Evolutionary conservation across 2,113 vertebrate genomes (phyloP).

Genomic region (Ciconia stormi): DNA sequence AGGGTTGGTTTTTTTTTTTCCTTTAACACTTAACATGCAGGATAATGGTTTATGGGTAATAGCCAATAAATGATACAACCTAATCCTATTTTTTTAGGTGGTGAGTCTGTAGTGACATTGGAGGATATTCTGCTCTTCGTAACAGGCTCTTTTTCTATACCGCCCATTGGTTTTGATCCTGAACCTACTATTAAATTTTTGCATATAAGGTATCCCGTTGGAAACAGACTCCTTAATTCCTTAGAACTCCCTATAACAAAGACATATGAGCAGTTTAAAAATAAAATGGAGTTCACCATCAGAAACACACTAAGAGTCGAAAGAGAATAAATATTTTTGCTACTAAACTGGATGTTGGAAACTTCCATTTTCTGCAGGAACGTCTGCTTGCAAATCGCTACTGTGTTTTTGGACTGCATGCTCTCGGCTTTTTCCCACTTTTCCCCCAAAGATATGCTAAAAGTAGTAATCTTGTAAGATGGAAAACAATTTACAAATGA

Average conservation of each 20-base stretch:
- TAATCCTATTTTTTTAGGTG: slow-evolving; percentile 72
- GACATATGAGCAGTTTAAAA: slow-evolving; percentile 85
- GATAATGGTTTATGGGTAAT: not conserved
- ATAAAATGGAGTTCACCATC: slow-evolving; percentile 86
- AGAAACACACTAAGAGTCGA: slow-evolving; percentile 56
- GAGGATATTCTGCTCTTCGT: slow-evolving; percentile 86
- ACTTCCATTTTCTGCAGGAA: not conserved
- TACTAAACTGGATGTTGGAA: slow-evolving; percentile 27
- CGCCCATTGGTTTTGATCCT: slow-evolving; percentile 80
- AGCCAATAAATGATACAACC: not conserved
- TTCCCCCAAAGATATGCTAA: not conserved
- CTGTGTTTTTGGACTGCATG: not conserved
- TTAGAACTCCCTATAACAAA: slow-evolving; percentile 82
- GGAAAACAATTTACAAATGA: not conserved
- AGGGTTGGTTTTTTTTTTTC: not conserved
- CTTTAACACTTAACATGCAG: not conserved
- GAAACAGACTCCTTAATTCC: slow-evolving; percentile 75
- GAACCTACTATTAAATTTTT: slow-evolving; percentile 83
- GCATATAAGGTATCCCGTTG: slow-evolving; percentile 76
- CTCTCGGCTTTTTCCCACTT: not conserved
- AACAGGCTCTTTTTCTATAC: slow-evolving; percentile 80
- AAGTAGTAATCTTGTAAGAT: not conserved
- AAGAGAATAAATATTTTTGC: slow-evolving; percentile 50
- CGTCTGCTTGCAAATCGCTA: slow-evolving; percentile 39
- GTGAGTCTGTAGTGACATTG: slow-evolving; percentile 80